Conservation (phyloP, 2,888 invertebrate genomes). For the Cyclophora punctaria region DNA sequence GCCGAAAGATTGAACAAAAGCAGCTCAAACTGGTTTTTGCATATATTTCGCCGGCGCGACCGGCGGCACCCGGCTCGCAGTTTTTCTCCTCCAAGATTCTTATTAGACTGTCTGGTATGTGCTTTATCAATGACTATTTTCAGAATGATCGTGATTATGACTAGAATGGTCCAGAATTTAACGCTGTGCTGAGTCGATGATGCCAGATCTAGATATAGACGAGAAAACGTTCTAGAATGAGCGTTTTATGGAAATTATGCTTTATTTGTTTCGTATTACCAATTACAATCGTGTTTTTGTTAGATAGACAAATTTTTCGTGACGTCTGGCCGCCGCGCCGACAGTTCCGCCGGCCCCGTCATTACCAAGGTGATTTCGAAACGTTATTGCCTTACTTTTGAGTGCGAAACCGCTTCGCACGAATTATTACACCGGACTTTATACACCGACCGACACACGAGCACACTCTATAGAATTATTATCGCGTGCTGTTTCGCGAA, state of each 20-base stretch:
- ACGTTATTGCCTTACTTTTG: conserved; percentile 42
- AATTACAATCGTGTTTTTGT: conserved; percentile 26
- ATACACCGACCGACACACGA: conserved; percentile 11
- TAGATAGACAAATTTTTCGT: conserved; percentile 31
- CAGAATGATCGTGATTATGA: conserved; percentile 20
- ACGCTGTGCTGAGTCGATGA: background rate
- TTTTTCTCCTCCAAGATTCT: conserved; percentile 50
- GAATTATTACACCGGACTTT: conserved; percentile 33
- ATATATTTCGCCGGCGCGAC: conserved; percentile 53
- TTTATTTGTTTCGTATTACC: conserved; percentile 23
- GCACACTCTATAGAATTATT: conserved; percentile 26
- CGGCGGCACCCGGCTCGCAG: conserved; percentile 19
- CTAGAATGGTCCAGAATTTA: conserved; percentile 5
- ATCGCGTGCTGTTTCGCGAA: conserved; percentile 35
- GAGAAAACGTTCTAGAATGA: conserved; percentile 22
- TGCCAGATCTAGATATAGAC: conserved; percentile 7
- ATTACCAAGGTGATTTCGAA: conserved; percentile 46
- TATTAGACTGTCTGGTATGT: conserved; percentile 24
- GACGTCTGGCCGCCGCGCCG: conserved; percentile 33
- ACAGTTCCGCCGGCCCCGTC: conserved; percentile 37
- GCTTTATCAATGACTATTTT: conserved; percentile 28
- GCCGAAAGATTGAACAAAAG: conserved; percentile 62
- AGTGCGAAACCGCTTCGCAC: conserved; percentile 29
- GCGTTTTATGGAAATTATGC: conserved; percentile 17
- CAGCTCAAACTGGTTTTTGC: conserved; percentile 67